Evolutionary conservation across 2,797 vertebrate species (phyloP).

Genomic region (Silurus aristotelis): DNA sequence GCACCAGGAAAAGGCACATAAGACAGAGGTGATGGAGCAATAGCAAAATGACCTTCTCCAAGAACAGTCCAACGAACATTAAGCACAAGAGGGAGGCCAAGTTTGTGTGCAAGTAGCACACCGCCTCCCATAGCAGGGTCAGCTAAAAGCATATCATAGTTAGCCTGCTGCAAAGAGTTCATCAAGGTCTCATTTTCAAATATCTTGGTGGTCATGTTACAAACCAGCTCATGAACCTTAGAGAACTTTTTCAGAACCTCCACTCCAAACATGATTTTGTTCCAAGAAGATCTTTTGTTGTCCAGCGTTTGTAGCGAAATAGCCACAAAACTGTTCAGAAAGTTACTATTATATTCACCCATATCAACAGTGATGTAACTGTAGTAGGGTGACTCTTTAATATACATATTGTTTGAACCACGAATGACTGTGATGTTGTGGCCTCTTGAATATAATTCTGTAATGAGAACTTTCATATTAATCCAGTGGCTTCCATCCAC

Average conservation of each 20-base stretch:
- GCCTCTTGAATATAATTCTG: constrained; percentile 49
- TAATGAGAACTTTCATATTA: constrained; percentile 56
- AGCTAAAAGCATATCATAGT: constrained; percentile 58
- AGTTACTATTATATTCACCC: background rate
- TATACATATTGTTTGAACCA: constrained; percentile 47
- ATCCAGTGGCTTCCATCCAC: constrained; percentile 59
- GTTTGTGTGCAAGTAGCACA: constrained; percentile 48
- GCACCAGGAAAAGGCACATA: constrained; percentile 52
- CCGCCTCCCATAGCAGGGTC: constrained; percentile 56
- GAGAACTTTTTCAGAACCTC: constrained; percentile 4
- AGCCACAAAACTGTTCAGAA: constrained; percentile 8
- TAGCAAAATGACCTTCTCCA: constrained; percentile 54
- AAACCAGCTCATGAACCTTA: constrained; percentile 35
- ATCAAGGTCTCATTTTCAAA: constrained; percentile 57
- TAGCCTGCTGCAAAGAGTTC: constrained; percentile 41
- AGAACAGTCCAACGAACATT: constrained; percentile 57
- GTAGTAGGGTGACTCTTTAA: constrained; percentile 53
- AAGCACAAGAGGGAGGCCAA: constrained; percentile 55
- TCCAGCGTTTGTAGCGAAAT: background rate
- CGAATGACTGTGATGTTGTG: constrained; percentile 55
- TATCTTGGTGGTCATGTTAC: constrained; percentile 39
- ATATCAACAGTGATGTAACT: constrained; percentile 36
- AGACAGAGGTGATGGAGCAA: constrained; percentile 59
- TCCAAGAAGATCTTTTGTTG: constrained; percentile 29
- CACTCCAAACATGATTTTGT: background rate